Base-by-base conservation (phyloP, 1,140 invertebrate species). In the Pseudomyrmex dendroicus region DNA sequence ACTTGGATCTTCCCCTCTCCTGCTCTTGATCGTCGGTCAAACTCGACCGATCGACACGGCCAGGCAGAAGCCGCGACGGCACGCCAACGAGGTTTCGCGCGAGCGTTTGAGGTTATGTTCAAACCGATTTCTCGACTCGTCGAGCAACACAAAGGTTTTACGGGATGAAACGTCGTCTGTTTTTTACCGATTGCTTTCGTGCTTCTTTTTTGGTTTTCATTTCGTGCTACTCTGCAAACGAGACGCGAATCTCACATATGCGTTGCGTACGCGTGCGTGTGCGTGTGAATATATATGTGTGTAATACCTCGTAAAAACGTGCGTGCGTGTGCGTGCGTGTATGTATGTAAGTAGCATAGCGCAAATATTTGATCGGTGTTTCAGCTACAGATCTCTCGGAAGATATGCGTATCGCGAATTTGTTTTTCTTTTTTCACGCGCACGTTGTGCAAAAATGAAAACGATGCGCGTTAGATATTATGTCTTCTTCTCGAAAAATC, bases 31-130 rank as follows among this genome's bases (percentile, higher is more conserved):
- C 2, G 15, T 9, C 5, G 3, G 7, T 48, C 17, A 1, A 35
- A 35, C 17, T 20, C 8, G 67, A 56, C 2, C 35, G 50, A 77
- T 83, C 52, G 35, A 44, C 50, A 35, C 35, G 35, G 5, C 3
- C 35, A 61, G 12, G 57, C 73, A 57, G 59, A 63, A 74, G 46
- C 22, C 35, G 54, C 22, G 2, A 50, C 10, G 61, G 12, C 67
- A 20, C 59, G 82, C 52, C 56, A 77, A 73, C 54, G 63, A 52
- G 62, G 73, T 73, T 59, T 8, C 5, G 56, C 54, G 64, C 17
- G 44, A 22, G 9, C 48, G 10, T 48, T 89, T 89, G 87, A 89
- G 87, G 87, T 89, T 89, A 89, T 83, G 87, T 89, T 35, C 63
- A 57, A 35, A 4, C 83, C 15, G 46, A 72, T 83, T 67, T 56